Conservation (phyloP, 2,888 invertebrate species). For the Mimas tiliae region DNA sequence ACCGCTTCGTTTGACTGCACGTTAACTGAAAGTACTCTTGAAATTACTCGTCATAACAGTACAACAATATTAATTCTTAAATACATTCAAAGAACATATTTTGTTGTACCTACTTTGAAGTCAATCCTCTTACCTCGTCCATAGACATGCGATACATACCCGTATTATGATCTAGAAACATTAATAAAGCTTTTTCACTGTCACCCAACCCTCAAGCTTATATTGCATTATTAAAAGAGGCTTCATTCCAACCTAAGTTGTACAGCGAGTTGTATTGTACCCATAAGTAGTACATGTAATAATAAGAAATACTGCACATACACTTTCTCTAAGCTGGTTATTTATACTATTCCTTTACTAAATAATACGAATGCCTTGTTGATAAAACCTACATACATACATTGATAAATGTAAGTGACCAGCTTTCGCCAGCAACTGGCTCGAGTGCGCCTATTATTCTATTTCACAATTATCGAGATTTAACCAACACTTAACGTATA, state of each 20-base stretch:
- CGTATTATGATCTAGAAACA: neutral
- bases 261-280: conserved; percentile 13
- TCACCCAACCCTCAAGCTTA: too few species aligned
- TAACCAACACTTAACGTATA: too few species aligned
- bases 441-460: neutral
- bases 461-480: too few species aligned
- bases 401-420: neutral
- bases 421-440: neutral
- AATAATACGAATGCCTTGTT: neutral
- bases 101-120: too few species aligned
- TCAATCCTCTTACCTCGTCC: too few species aligned
- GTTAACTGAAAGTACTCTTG: too few species aligned
- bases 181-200: neutral
- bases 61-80: too few species aligned
- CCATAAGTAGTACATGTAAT: conserved; percentile 13
- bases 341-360: neutral
- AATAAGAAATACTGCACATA: conserved; percentile 8
- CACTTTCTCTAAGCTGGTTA: conserved; percentile 12
- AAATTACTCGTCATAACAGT: too few species aligned
- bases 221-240: neutral
- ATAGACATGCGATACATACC: too few species aligned
- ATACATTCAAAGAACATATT: too few species aligned
- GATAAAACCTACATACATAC: neutral
- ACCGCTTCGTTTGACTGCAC: too few species aligned
- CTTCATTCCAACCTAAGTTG: neutral